These are phyloP conservation scores for Pangasius macronema DNA, from an alignment of 2,797 vertebrate genomes.

Conservation along the genomic window DNA sequence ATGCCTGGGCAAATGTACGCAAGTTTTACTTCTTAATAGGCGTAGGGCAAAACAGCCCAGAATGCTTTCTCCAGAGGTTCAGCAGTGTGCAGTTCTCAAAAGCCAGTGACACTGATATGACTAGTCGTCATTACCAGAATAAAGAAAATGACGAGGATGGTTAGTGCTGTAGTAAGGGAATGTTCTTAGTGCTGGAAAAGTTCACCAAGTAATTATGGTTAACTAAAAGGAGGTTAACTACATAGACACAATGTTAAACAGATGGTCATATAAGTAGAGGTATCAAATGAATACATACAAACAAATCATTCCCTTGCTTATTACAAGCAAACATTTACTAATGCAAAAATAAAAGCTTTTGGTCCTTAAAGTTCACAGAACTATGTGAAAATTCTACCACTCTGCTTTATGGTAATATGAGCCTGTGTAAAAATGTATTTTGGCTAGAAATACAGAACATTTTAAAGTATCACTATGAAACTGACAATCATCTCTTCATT, in stretches of 20 bases:
- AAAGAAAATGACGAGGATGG: neutral
- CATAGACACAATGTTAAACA: neutral
- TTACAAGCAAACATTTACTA: neutral
- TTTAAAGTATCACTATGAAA: neutral
- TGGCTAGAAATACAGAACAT: too few species aligned
- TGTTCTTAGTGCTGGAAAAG: neutral
- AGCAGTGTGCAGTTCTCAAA: neutral
- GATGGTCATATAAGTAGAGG: neutral
- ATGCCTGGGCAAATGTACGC: neutral
- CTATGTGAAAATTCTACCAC: neutral
- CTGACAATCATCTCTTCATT: neutral
- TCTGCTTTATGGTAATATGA: neutral
- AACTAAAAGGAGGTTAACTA: neutral
- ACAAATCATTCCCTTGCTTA: neutral
- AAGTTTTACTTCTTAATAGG: neutral
- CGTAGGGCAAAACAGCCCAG: neutral
- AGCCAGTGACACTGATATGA: neutral
- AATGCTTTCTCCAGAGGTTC: neutral
- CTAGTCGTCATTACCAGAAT: neutral
- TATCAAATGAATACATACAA: neutral
- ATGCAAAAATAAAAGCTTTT: neutral
- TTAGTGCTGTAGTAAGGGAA: neutral
- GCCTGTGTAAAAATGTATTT: neutral
- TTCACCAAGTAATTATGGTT: slow-evolving; percentile 11
- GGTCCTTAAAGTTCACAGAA: neutral